Evolutionary conservation across 2,797 vertebrate genomes (phyloP).

Genomic region (Epinephelus awoara): DNA sequence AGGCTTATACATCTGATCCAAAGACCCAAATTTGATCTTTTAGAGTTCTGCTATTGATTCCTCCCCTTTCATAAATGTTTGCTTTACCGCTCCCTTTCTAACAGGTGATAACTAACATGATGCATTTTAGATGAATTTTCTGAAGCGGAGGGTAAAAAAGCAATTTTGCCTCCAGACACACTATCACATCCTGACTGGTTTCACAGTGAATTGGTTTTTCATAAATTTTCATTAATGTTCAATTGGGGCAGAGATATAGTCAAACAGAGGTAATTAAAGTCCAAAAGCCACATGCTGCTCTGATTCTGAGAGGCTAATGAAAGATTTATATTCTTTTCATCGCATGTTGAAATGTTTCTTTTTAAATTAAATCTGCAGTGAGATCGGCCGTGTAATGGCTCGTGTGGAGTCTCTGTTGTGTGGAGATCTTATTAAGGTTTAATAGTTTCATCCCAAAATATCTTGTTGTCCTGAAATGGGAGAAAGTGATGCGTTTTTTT

Average conservation of each 20-base stretch:
- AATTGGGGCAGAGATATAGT: constrained; percentile 60
- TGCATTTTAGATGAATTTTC: constrained; percentile 54
- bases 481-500: constrained; percentile 22
- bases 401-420: constrained; percentile 53
- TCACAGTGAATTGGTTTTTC: constrained; percentile 67
- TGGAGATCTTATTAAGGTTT: constrained; percentile 71
- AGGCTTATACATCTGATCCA: constrained; percentile 26
- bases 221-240: constrained; percentile 73
- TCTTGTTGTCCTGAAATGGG: constrained; percentile 36
- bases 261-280: constrained; percentile 76
- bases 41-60: constrained; percentile 54
- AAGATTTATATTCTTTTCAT: constrained; percentile 79
- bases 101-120: constrained; percentile 46
- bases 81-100: constrained; percentile 43
- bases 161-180: constrained; percentile 59
- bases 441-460: constrained; percentile 69
- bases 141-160: constrained; percentile 50
- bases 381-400: constrained; percentile 59
- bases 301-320: constrained; percentile 68
- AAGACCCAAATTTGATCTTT: constrained; percentile 57
- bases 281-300: constrained; percentile 53
- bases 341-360: constrained; percentile 63
- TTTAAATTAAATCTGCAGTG: constrained; percentile 75
- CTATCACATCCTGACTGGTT: constrained; percentile 45
- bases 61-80: constrained; percentile 53